phyloP scores from a whole-genome alignment of 2,113 vertebrate genomes.

The Haliaeetus leucogaster region DNA sequence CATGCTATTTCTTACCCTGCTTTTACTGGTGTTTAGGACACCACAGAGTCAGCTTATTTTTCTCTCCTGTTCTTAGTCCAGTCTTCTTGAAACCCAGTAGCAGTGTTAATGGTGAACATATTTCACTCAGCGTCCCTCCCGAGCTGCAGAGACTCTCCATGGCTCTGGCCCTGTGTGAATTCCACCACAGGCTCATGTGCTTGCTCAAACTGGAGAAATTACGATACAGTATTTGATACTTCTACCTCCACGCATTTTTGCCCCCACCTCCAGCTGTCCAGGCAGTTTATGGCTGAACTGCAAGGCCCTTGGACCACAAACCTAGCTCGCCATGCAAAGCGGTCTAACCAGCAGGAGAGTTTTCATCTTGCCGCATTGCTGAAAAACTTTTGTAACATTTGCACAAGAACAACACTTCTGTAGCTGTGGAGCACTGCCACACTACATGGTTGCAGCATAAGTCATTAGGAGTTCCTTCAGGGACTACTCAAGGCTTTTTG shows the following conservation, averaged over 20 bases:
- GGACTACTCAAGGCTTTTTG: neutral
- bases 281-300: neutral
- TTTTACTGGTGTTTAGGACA: neutral
- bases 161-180: neutral
- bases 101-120: neutral
- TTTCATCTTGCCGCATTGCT: neutral
- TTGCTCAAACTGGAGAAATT: neutral
- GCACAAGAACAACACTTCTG: neutral
- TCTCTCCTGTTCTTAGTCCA: neutral
- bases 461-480: neutral
- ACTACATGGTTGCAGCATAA: accelerated
- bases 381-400: neutral
- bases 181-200: neutral
- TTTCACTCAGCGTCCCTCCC: neutral
- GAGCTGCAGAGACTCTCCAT: neutral
- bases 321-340: neutral
- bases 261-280: neutral
- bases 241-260: neutral
- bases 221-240: neutral
- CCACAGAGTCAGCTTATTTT: neutral
- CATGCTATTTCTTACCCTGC: neutral
- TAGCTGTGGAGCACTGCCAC: neutral
- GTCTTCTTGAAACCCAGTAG: neutral
- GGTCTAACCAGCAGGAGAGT: neutral
- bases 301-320: neutral